A percentile compares a stretch with the other conserved stretches of the same genome.
These are phyloP conservation scores for Equus przewalskii DNA, from an alignment of 2,113 vertebrate species.

Conservation along the genomic window DNA sequence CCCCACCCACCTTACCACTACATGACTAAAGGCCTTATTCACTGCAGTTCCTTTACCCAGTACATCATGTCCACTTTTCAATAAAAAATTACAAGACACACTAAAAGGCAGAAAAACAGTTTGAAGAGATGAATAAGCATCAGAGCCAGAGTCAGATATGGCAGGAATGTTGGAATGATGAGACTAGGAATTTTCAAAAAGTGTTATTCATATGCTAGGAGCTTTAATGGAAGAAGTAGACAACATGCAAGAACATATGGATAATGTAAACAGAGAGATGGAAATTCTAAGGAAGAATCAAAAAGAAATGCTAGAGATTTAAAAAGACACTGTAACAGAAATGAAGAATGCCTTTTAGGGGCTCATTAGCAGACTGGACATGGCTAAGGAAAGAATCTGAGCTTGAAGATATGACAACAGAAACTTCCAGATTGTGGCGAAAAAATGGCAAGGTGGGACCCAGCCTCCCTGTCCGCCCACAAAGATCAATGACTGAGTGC, in stretches of 20 bases:
- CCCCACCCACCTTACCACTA: no score
- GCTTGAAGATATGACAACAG: not conserved
- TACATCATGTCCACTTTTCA: not conserved
- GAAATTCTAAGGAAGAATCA: not conserved
- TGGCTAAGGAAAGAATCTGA: not conserved
- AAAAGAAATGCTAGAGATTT: not conserved
- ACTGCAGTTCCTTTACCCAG: not conserved
- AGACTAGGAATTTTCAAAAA: not conserved
- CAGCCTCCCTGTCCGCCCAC: not conserved
- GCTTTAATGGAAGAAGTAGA: not conserved
- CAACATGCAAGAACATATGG: not conserved
- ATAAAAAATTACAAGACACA: not conserved
- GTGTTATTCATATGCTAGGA: not conserved
- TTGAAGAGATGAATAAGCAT: not conserved
- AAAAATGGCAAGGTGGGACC: not conserved
- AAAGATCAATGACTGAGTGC: not conserved
- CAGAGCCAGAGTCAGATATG: not conserved
- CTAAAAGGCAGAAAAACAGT: not conserved
- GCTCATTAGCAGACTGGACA: not conserved
- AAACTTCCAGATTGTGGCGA: not conserved
- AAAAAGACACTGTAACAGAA: not conserved
- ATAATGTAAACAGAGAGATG: not conserved
- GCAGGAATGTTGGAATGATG: not conserved
- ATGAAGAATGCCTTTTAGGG: not conserved
- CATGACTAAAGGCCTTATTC: not conserved